These are phyloP conservation scores for Chrysemys picta DNA, from an alignment of 2,113 vertebrate genomes.

Conservation along the genomic window DNA sequence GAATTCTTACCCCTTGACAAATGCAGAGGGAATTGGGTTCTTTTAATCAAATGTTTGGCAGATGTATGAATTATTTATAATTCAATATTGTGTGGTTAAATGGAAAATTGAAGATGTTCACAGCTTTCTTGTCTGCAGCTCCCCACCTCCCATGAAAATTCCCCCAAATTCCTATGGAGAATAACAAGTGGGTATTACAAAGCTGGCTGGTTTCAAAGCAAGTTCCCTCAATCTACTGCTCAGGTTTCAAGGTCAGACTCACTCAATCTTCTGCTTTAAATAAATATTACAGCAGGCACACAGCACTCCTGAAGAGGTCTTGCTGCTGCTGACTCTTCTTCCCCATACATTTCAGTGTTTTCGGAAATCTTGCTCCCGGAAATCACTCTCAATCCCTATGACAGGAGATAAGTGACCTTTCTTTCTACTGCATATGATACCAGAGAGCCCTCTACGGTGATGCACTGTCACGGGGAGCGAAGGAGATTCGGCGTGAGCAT, in stretches of 20 bases:
- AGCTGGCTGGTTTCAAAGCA: neutral
- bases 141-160: slow-evolving; percentile 27
- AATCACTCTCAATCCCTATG: neutral
- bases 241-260: neutral
- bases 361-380: slow-evolving; percentile 14
- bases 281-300: neutral
- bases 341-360: neutral
- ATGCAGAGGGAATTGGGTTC: slow-evolving; percentile 76
- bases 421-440: fast-evolving
- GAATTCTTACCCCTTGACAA: slow-evolving; percentile 81
- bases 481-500: neutral
- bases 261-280: neutral
- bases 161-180: neutral
- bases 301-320: neutral
- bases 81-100: slow-evolving; percentile 81
- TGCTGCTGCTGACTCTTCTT: neutral
- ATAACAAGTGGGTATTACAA: neutral
- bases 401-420: neutral
- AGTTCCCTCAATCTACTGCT: neutral
- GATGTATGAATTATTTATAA: slow-evolving; percentile 84
- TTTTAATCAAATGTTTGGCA: slow-evolving; percentile 84
- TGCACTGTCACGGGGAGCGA: neutral
- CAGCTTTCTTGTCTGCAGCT: slow-evolving; percentile 49
- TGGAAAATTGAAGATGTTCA: slow-evolving; percentile 79
- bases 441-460: neutral